phyloP scores from a whole-genome alignment of 2,797 vertebrate species.

The Pangasius sanitwongsei region DNA sequence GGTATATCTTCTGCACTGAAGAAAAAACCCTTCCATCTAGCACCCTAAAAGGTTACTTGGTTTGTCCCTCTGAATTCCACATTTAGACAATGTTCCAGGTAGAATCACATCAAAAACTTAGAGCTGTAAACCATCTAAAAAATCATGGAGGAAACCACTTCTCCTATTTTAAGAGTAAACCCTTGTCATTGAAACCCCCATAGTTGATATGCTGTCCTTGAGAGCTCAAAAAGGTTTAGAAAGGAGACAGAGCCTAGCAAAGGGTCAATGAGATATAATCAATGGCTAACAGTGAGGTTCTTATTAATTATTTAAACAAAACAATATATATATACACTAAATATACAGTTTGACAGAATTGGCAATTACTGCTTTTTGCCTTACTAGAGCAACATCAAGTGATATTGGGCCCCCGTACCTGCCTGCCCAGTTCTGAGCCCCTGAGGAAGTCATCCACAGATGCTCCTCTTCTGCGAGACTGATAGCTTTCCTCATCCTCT shows the following conservation, averaged over 20 bases:
- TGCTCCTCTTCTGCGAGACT: slow-evolving; percentile 82
- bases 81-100: neutral
- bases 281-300: neutral
- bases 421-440: slow-evolving; percentile 92
- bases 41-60: neutral
- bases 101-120: neutral
- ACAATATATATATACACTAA: neutral
- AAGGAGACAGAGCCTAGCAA: neutral
- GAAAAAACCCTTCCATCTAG: neutral
- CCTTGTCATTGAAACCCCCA: neutral
- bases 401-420: slow-evolving; percentile 73
- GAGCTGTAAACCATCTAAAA: neutral
- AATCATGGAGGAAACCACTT: neutral
- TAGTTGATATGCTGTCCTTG: neutral
- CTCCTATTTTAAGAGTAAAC: neutral
- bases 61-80: neutral
- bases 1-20: neutral
- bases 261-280: neutral
- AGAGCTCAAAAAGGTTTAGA: neutral
- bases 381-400: neutral
- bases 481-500: slow-evolving; percentile 84
- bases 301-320: neutral
- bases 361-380: neutral
- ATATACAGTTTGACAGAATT: neutral
- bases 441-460: slow-evolving; percentile 95